Percentiles rank a stretch among this genome's conserved stretches.
Evolutionary conservation across 2,113 vertebrate species (phyloP).

Genomic region (Ranitomeya imitator): DNA sequence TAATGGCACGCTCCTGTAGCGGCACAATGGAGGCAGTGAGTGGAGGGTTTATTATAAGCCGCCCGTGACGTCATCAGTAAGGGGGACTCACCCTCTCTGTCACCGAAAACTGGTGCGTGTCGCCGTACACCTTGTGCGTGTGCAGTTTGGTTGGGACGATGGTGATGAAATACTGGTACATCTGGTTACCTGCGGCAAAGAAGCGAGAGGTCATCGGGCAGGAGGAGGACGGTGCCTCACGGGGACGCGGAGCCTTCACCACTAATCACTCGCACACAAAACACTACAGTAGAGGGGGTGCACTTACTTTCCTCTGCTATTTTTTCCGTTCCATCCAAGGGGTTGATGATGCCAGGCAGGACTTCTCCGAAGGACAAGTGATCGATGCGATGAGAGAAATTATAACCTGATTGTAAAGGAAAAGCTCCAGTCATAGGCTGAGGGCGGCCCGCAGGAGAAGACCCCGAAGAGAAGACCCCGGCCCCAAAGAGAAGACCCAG

Average conservation of each 20-base stretch:
- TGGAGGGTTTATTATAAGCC: neutral
- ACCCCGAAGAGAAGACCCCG: too few relatives aligned
- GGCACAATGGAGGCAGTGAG: neutral
- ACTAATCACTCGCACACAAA: too few relatives aligned
- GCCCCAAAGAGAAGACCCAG: too few relatives aligned
- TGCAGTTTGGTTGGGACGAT: constrained; percentile 96
- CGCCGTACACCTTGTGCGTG: constrained; percentile 88
- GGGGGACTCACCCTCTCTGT: constrained; percentile 85
- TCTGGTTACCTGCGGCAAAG: constrained; percentile 87
- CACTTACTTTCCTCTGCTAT: constrained; percentile 86
- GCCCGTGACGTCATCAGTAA: neutral
- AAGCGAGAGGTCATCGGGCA: neutral
- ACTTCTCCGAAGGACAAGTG: constrained; percentile 95
- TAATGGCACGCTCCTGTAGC: constrained; percentile 87
- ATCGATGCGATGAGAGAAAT: constrained; percentile 98
- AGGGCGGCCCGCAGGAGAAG: too few relatives aligned
- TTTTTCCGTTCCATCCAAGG: constrained; percentile 96
- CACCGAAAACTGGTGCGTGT: constrained; percentile 96
- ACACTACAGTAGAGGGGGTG: neutral
- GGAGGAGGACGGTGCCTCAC: neutral
- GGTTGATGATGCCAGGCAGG: constrained; percentile 91
- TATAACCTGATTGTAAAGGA: constrained; percentile 77
- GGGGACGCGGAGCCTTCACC: neutral
- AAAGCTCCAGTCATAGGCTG: neutral
- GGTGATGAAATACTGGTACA: constrained; percentile 99